A percentile compares a stretch with the other conserved stretches of the same genome.
phyloP scores from a whole-genome alignment of 2,113 vertebrate genomes.

The Corydoras maculifer region DNA sequence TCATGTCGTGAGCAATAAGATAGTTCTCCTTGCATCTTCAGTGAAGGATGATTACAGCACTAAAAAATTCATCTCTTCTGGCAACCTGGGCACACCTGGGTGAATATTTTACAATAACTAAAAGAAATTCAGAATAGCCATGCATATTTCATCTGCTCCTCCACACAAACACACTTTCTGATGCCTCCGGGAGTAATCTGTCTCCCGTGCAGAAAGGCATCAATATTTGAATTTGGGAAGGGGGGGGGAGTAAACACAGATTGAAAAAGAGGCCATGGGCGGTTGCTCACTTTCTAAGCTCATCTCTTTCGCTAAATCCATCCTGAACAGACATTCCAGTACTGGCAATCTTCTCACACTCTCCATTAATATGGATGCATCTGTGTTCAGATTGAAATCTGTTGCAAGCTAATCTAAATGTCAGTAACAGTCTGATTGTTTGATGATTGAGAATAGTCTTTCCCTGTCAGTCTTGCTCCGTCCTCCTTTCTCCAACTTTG shows the following conservation, averaged over 20 bases:
- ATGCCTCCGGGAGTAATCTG: constrained; percentile 55
- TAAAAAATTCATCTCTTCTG: constrained; percentile 49
- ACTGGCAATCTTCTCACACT: background rate
- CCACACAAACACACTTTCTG: constrained; percentile 43
- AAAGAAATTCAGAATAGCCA: constrained; percentile 62
- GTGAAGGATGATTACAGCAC: constrained; percentile 38
- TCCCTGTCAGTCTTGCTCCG: background rate
- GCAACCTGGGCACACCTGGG: constrained; percentile 48
- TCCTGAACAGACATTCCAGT: constrained; percentile 10
- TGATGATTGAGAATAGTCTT: constrained; percentile 20
- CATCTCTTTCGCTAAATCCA: constrained; percentile 23
- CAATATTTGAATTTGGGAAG: constrained; percentile 56
- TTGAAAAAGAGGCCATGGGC: constrained; percentile 27
- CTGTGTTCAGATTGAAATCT: constrained; percentile 32
- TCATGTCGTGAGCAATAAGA: background rate
- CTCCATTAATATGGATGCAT: constrained; percentile 29
- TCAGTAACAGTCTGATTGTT: constrained; percentile 38
- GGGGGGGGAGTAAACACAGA: constrained; percentile 36
- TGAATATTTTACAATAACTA: constrained; percentile 69
- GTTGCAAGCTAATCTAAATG: constrained; percentile 39
- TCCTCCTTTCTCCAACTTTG: background rate
- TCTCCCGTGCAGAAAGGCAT: constrained; percentile 54
- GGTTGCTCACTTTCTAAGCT: constrained; percentile 11
- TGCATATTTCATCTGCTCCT: constrained; percentile 58
- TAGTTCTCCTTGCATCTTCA: constrained; percentile 12